Conservation (phyloP, 2,113 vertebrate genomes). For the Pandion haliaetus region DNA sequence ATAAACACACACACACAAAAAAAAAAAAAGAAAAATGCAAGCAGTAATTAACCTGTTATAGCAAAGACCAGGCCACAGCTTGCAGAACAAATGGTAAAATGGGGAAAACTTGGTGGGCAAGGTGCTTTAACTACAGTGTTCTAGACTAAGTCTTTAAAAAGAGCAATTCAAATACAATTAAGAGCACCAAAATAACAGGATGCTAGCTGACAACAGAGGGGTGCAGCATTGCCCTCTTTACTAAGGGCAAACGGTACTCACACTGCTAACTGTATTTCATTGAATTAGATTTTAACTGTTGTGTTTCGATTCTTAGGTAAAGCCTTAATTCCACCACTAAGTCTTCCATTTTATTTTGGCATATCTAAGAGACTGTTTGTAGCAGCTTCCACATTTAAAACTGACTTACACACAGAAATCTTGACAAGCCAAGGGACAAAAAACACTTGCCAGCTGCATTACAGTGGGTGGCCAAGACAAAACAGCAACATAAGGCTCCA, state of each 20-base stretch:
- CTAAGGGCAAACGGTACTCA: background rate
- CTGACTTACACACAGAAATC: background rate
- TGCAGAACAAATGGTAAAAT: background rate
- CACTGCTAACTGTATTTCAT: background rate
- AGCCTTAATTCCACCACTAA: background rate
- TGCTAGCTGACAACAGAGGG: background rate
- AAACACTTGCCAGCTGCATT: background rate
- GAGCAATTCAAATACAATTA: background rate
- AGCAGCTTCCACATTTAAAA: background rate
- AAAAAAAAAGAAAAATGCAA: background rate
- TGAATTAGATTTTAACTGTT: background rate
- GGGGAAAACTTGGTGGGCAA: background rate
- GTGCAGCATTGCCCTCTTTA: background rate
- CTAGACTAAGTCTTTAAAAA: background rate
- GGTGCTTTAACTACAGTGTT: background rate
- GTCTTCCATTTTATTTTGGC: background rate
- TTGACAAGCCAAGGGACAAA: constrained; percentile 1
- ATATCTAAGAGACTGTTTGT: background rate
- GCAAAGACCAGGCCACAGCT: background rate
- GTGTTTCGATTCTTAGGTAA: background rate
- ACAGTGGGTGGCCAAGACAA: background rate
- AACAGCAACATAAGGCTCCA: background rate
- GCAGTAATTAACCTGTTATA: background rate
- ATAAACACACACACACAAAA: background rate
- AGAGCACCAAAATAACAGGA: background rate